phyloP scores from a whole-genome alignment of 1,140 invertebrate species.

The Papilio machaon region DNA sequence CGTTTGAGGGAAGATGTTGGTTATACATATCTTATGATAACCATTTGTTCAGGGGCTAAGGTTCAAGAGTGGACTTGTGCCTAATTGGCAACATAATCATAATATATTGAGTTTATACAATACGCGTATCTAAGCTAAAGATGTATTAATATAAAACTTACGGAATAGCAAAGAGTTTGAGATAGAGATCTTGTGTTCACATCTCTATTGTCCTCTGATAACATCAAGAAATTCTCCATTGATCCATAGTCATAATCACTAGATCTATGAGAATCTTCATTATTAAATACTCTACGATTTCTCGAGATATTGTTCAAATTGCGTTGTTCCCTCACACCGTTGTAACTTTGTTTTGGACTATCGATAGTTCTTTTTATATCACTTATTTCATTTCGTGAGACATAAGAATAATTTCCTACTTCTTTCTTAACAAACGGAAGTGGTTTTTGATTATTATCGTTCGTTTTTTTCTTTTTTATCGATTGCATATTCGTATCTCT shows the following conservation, averaged over 20 bases:
- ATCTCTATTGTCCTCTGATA: constrained; percentile 24
- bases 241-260: constrained; percentile 37
- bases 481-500: constrained; percentile 36
- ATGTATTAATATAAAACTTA: neutral
- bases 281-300: neutral
- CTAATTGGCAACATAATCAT: neutral
- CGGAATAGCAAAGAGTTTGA: constrained; percentile 33
- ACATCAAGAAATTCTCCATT: constrained; percentile 33
- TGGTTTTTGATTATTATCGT: constrained; percentile 4
- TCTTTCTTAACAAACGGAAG: constrained; percentile 21
- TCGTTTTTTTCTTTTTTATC: constrained; percentile 25
- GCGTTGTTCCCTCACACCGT: constrained; percentile 15
- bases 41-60: neutral
- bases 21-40: neutral
- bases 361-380: neutral
- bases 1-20: neutral
- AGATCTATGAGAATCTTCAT: constrained; percentile 27
- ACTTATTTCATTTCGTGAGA: constrained; percentile 42
- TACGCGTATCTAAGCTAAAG: neutral
- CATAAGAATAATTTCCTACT: constrained; percentile 28
- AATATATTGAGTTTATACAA: neutral
- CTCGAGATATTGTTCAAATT: neutral
- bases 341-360: constrained; percentile 13
- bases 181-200: neutral
- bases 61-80: neutral